These are phyloP conservation scores for Aptenodytes forsteri DNA, from an alignment of 2,113 vertebrate genomes.

Conservation along the genomic window DNA sequence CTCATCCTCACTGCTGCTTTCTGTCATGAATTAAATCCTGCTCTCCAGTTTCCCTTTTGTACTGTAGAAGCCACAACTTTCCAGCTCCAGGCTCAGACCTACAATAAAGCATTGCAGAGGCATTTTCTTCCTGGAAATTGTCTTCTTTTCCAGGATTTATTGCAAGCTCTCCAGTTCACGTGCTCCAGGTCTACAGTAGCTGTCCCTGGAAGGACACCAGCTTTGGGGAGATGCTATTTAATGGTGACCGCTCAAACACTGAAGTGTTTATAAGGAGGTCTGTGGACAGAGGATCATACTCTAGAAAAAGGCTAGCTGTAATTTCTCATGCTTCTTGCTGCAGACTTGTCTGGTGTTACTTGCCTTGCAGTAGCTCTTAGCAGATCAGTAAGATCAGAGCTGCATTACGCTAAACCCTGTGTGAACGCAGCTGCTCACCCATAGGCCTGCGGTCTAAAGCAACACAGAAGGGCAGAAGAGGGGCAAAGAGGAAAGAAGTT, in stretches of 20 bases:
- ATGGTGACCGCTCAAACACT: not conserved
- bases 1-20: not conserved
- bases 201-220: not conserved
- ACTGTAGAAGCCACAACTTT: not conserved
- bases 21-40: not conserved
- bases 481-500: not conserved
- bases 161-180: not conserved
- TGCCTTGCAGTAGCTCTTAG: not conserved
- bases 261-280: not conserved
- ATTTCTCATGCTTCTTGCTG: not conserved
- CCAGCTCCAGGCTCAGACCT: not conserved
- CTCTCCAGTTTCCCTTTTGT: not conserved
- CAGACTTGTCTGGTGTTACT: not conserved
- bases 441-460: not conserved
- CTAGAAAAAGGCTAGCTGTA: not conserved
- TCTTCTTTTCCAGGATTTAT: not conserved
- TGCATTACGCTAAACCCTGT: accelerated
- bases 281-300: not conserved
- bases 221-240: not conserved
- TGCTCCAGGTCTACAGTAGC: not conserved
- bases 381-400: not conserved
- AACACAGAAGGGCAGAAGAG: not conserved
- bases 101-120: not conserved
- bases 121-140: slow-evolving; percentile 21
- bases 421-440: not conserved